phyloP scores from a whole-genome alignment of 2,113 vertebrate genomes.

The Lichenostomus cassidix region DNA sequence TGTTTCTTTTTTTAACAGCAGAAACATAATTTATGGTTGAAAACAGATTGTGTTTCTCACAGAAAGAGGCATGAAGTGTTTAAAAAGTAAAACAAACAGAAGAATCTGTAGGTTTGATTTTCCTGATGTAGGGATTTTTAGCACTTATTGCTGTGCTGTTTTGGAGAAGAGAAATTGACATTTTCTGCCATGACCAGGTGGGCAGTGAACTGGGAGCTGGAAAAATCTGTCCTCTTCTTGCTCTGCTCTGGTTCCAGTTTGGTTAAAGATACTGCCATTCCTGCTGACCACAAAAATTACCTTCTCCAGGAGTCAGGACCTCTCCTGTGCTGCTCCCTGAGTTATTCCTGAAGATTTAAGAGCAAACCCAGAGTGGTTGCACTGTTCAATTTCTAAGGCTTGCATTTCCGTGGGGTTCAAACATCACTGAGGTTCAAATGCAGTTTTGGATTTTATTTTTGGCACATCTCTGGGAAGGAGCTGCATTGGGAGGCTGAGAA shows the following conservation, averaged over 20 bases:
- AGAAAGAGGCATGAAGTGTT: not conserved
- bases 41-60: not conserved
- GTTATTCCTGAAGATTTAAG: not conserved
- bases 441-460: not conserved
- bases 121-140: not conserved
- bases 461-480: fast-evolving
- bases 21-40: not conserved
- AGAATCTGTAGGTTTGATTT: not conserved
- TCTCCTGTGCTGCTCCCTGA: not conserved
- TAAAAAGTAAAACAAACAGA: not conserved
- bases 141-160: not conserved
- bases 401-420: not conserved
- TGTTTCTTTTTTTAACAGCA: not conserved
- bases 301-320: not conserved
- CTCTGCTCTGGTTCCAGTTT: not conserved
- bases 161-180: not conserved
- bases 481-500: not conserved
- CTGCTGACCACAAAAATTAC: not conserved
- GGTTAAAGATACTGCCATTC: not conserved
- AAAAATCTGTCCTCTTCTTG: not conserved
- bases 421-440: not conserved
- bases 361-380: not conserved
- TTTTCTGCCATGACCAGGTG: not conserved
- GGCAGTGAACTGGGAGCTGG: not conserved
- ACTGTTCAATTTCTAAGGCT: not conserved